phyloP scores from a whole-genome alignment of 1,140 invertebrate genomes.

The Ectropis grisescens region DNA sequence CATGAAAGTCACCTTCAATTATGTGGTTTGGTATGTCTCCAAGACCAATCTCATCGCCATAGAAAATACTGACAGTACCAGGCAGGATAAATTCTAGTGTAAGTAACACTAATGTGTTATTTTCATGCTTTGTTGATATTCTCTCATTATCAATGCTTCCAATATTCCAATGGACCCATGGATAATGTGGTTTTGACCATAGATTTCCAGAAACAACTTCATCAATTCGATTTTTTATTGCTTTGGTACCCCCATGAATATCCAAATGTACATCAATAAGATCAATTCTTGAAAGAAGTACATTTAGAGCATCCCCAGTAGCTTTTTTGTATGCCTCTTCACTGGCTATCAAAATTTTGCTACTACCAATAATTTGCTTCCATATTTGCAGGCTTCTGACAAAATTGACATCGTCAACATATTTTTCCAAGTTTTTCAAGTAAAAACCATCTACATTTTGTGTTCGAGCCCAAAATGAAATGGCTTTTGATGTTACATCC shows the following conservation, averaged over 20 bases:
- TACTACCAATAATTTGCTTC: slow-evolving; percentile 74
- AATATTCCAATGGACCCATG: slow-evolving; percentile 85
- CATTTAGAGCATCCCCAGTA: slow-evolving; percentile 43
- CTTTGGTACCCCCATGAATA: slow-evolving; percentile 70
- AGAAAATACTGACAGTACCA: slow-evolving; percentile 84
- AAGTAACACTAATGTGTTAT: slow-evolving; percentile 75
- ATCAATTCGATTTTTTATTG: slow-evolving; percentile 72
- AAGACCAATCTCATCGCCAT: slow-evolving; percentile 81
- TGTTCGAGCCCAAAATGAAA: slow-evolving; percentile 74
- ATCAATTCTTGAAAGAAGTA: slow-evolving; percentile 76
- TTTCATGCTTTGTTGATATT: slow-evolving; percentile 69
- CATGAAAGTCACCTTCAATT: slow-evolving; percentile 71
- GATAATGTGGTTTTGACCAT: slow-evolving; percentile 73
- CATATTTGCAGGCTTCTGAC: slow-evolving; percentile 72
- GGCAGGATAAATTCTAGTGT: slow-evolving; percentile 82
- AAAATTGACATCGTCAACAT: slow-evolving; percentile 60
- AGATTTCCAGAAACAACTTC: slow-evolving; percentile 70
- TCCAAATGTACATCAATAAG: slow-evolving; percentile 79
- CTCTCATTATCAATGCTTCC: slow-evolving; percentile 73
- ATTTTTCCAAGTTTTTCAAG: slow-evolving; percentile 76
- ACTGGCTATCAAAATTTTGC: slow-evolving; percentile 77
- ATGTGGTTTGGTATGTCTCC: slow-evolving; percentile 64
- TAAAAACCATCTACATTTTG: slow-evolving; percentile 85
- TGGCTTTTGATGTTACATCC: slow-evolving; percentile 66
- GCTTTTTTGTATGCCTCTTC: slow-evolving; percentile 69